Evolutionary conservation across 1,140 invertebrate genomes (phyloP).

Genomic region (Drosophila kikkawai): DNA sequence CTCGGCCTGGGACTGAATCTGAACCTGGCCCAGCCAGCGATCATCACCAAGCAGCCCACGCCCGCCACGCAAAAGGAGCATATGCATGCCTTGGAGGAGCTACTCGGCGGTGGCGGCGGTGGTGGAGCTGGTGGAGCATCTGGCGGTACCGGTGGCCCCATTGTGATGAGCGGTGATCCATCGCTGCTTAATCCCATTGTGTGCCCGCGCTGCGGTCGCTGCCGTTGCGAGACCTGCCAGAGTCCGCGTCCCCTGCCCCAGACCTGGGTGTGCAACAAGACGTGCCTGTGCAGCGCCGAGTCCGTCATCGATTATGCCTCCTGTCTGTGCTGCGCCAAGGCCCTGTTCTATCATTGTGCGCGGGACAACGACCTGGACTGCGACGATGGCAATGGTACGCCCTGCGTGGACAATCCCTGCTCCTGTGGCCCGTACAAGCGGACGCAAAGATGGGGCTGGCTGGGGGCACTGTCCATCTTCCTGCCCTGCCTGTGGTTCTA

Average conservation of each 20-base stretch:
- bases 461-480: constrained; percentile 91
- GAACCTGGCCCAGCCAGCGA: constrained; percentile 37
- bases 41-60: constrained; percentile 87
- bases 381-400: constrained; percentile 88
- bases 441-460: constrained; percentile 92
- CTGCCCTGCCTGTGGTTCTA: constrained; percentile 96
- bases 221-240: constrained; percentile 94
- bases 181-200: constrained; percentile 88
- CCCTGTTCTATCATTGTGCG: constrained; percentile 95
- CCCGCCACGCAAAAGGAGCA: constrained; percentile 85
- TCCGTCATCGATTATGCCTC: constrained; percentile 94
- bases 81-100: constrained; percentile 81
- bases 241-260: constrained; percentile 93
- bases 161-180: constrained; percentile 71
- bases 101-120: constrained; percentile 39
- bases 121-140: constrained; percentile 37
- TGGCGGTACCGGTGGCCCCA: constrained; percentile 54
- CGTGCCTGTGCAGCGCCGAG: constrained; percentile 94
- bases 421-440: constrained; percentile 91
- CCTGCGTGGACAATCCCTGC: constrained; percentile 94
- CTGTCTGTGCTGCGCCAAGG: constrained; percentile 97
- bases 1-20: constrained; percentile 24
- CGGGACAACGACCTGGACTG: constrained; percentile 89
- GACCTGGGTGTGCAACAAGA: constrained; percentile 94
- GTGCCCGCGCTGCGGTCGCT: constrained; percentile 93